phyloP scores from a whole-genome alignment of 2,797 vertebrate species.

The Lithobates pipiens region DNA sequence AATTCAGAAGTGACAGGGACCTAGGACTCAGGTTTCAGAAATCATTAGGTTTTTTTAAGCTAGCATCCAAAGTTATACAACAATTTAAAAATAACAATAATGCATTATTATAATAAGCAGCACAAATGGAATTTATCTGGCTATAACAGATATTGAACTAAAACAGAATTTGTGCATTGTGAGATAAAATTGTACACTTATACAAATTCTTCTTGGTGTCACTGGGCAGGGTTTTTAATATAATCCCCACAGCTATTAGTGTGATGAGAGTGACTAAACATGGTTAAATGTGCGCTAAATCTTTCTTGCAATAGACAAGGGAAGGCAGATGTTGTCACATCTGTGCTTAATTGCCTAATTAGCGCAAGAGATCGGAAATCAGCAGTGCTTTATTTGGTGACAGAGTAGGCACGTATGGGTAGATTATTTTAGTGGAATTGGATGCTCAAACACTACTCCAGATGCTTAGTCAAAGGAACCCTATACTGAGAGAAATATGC shows the following conservation, averaged over 20 bases:
- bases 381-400: conserved; percentile 13
- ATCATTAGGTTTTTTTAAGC: too few species aligned
- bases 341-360: conserved; percentile 47
- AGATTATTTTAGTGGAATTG: neutral
- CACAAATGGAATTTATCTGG: neutral
- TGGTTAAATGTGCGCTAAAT: conserved; percentile 1
- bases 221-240: neutral
- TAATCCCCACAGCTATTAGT: neutral
- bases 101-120: neutral
- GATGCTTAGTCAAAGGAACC: too few species aligned
- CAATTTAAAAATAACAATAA: neutral
- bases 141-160: neutral
- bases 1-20: too few species aligned
- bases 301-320: conserved; percentile 12
- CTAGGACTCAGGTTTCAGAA: too few species aligned
- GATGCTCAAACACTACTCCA: neutral
- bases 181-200: neutral
- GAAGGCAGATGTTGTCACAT: conserved; percentile 54
- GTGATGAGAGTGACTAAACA: conserved; percentile 7
- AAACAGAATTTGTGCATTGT: neutral
- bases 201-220: neutral
- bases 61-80: neutral
- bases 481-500: neutral
- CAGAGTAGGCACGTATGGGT: neutral
- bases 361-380: conserved; percentile 10